Percentiles rank a stretch among this genome's conserved stretches.
Conservation (phyloP, 2,888 invertebrate genomes). For the Nemapogon koenigi region DNA sequence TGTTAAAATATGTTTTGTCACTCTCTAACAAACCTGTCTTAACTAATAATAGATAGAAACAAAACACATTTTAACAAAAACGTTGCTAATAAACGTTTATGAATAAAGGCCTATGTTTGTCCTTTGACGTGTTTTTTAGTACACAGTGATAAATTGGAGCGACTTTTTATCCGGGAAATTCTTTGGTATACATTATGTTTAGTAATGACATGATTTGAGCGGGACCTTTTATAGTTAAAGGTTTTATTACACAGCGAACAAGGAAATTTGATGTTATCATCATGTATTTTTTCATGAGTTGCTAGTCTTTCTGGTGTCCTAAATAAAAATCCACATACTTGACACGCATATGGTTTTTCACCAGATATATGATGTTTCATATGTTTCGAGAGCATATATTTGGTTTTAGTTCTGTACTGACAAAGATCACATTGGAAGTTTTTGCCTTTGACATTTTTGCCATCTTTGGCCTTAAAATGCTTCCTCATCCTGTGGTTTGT, state of each 20-base stretch:
- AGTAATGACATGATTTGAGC: background rate
- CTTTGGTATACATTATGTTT: conserved; percentile 6
- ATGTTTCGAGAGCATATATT: background rate
- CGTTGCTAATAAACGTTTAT: no score
- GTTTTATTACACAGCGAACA: conserved; percentile 3
- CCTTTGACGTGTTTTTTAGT: no score
- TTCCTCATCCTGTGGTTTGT: conserved; percentile 28
- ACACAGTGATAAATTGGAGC: no score
- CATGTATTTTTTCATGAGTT: background rate
- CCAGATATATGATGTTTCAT: background rate
- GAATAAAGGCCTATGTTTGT: no score
- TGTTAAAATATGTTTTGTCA: no score
- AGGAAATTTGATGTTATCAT: background rate
- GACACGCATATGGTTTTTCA: conserved; percentile 1
- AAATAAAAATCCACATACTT: conserved; percentile 2
- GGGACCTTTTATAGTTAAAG: conserved; percentile 2
- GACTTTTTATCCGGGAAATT: no score
- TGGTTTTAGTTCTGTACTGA: background rate
- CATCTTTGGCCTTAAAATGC: no score
- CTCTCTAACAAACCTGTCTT: no score
- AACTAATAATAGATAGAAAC: no score
- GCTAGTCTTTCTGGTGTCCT: background rate
- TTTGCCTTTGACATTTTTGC: background rate
- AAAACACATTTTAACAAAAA: no score
- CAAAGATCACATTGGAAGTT: conserved; percentile 7